Evolutionary conservation across 2,797 vertebrate species (phyloP).

Genomic region (Phataginus tetradactyla): DNA sequence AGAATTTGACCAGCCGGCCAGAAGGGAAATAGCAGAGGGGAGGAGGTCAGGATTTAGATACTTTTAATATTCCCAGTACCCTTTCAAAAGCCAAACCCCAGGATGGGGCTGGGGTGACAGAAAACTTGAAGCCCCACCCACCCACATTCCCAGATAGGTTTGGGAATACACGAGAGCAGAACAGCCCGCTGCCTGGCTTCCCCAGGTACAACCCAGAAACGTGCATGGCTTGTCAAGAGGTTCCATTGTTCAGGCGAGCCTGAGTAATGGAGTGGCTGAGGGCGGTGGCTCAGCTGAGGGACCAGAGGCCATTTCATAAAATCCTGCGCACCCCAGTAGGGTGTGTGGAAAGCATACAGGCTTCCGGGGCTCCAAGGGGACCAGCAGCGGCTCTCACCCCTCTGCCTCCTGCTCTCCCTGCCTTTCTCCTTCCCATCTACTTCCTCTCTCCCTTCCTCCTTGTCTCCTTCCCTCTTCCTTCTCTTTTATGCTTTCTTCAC

Average conservation of each 20-base stretch:
- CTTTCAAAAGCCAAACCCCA: neutral
- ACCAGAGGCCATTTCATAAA: neutral
- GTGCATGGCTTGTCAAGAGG: neutral
- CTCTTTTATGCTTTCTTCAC: too few species aligned
- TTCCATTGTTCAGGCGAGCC: neutral
- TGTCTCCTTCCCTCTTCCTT: too few species aligned
- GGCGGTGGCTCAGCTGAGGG: neutral
- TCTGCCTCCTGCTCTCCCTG: too few species aligned
- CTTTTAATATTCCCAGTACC: neutral
- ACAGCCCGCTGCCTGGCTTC: neutral
- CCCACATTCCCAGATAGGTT: neutral
- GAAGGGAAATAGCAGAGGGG: neutral
- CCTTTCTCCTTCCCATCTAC: neutral
- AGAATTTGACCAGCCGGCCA: neutral
- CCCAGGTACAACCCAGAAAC: neutral
- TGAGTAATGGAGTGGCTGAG: neutral
- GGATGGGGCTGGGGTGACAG: neutral
- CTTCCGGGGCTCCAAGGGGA: neutral
- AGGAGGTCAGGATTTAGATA: neutral
- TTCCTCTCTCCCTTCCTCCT: too few species aligned
- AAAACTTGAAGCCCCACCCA: neutral
- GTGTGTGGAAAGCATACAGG: neutral
- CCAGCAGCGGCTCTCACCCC: neutral
- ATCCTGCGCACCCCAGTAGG: neutral
- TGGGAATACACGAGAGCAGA: neutral